Evolutionary conservation across 2,113 vertebrate species (phyloP).

Genomic region (Elaphurus davidianus): DNA sequence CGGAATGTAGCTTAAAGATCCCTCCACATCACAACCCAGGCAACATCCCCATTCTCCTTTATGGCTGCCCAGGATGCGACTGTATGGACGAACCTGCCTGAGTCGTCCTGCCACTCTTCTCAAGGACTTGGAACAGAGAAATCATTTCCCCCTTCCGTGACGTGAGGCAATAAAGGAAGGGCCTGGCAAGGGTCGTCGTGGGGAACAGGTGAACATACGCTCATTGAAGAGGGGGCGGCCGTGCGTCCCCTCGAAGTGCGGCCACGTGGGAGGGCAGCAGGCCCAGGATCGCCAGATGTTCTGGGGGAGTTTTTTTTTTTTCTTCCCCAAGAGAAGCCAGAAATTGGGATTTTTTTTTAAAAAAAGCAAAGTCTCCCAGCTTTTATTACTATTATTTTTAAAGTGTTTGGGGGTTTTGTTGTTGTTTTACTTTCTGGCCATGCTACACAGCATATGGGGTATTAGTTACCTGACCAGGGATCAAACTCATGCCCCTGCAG

Average conservation of each 20-base stretch:
- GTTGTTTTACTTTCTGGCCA: not conserved
- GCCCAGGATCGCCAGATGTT: not conserved
- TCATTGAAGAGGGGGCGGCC: fast-evolving
- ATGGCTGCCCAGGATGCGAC: not conserved
- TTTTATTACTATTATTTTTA: not conserved
- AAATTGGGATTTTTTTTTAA: not conserved
- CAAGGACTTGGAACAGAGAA: not conserved
- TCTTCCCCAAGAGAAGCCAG: not conserved
- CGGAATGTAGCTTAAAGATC: fast-evolving
- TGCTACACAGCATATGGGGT: not conserved
- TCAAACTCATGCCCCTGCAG: not conserved
- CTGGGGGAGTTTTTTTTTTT: too few relatives aligned
- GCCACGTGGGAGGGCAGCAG: not conserved
- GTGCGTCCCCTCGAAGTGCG: fast-evolving
- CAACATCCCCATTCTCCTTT: fast-evolving
- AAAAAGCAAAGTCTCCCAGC: not conserved
- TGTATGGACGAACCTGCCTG: fast-evolving
- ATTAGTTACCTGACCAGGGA: not conserved
- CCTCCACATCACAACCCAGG: fast-evolving
- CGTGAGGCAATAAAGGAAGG: fast-evolving
- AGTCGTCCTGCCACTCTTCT: not conserved
- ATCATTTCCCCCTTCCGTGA: not conserved
- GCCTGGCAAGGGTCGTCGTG: fast-evolving
- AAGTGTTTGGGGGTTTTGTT: not conserved
- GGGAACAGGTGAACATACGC: fast-evolving